phyloP scores from a whole-genome alignment of 2,797 vertebrate genomes.

The Pipistrellus kuhlii region DNA sequence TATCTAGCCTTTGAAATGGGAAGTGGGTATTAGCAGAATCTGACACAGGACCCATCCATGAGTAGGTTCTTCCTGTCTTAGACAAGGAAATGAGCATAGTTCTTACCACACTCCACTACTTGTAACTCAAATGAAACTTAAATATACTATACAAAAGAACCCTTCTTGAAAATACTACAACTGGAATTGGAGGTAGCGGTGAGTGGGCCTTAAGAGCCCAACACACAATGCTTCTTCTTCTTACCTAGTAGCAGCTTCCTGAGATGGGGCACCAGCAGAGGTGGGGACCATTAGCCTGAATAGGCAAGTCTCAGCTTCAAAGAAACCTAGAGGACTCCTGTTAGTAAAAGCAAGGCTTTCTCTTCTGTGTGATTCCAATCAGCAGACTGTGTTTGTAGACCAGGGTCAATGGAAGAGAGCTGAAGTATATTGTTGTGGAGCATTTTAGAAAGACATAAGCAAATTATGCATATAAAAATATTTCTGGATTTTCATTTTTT shows the following conservation, averaged over 20 bases:
- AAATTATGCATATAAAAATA: constrained; percentile 52
- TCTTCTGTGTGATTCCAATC: not conserved
- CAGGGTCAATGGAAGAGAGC: not conserved
- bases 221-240: not conserved
- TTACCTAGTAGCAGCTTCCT: not conserved
- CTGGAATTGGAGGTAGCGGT: not conserved
- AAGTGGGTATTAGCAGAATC: not conserved
- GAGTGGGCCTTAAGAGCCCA: not conserved
- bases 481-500: constrained; percentile 57
- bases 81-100: not conserved
- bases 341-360: not conserved
- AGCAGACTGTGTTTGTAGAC: not conserved
- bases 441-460: constrained; percentile 44
- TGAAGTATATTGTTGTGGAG: not conserved
- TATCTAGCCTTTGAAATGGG: not conserved
- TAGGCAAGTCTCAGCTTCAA: not conserved
- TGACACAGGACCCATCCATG: not conserved
- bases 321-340: not conserved
- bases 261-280: not conserved
- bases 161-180: not conserved
- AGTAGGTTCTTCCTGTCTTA: not conserved
- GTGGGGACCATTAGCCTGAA: not conserved
- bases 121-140: not conserved
- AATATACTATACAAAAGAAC: not conserved
- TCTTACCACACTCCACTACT: not conserved